Conservation (phyloP, 2,888 invertebrate species). For the Morpho deidamia region DNA sequence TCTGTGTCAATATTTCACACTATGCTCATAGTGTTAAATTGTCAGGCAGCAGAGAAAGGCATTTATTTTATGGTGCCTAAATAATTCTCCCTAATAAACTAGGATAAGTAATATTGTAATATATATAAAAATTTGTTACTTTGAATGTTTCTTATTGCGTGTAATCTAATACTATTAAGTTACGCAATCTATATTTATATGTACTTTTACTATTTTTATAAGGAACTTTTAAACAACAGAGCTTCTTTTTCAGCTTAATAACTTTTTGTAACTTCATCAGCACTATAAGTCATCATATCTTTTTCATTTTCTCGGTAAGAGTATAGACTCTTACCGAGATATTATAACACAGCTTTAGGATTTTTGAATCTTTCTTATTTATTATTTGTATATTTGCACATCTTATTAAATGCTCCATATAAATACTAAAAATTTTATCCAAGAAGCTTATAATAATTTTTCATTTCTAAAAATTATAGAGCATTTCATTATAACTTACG, state of each 20-base stretch:
- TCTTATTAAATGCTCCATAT: too few species aligned
- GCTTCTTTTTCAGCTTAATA: constrained; percentile 7
- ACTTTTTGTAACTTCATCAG: background rate
- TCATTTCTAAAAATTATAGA: too few species aligned
- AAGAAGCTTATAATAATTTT: too few species aligned
- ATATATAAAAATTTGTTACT: constrained; percentile 7
- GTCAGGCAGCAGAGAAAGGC: background rate
- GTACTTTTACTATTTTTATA: constrained; percentile 61
- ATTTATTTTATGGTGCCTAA: constrained; percentile 32
- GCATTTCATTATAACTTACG: too few species aligned
- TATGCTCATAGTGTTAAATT: background rate
- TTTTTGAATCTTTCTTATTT: too few species aligned
- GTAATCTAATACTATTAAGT: constrained; percentile 36
- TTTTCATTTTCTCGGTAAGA: background rate
- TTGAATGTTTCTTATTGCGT: constrained; percentile 8
- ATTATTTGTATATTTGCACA: too few species aligned
- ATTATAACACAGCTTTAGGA: too few species aligned
- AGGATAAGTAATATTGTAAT: constrained; percentile 2
- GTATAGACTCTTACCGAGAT: too few species aligned
- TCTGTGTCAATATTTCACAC: background rate
- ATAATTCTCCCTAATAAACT: constrained; percentile 8
- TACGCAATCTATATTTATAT: constrained; percentile 57
- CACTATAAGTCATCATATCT: background rate
- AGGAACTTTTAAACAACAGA: constrained; percentile 20
- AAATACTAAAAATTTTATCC: too few species aligned